These are phyloP conservation scores for Lycocorax pyrrhopterus DNA, from an alignment of 2,113 vertebrate species.

Conservation along the genomic window DNA sequence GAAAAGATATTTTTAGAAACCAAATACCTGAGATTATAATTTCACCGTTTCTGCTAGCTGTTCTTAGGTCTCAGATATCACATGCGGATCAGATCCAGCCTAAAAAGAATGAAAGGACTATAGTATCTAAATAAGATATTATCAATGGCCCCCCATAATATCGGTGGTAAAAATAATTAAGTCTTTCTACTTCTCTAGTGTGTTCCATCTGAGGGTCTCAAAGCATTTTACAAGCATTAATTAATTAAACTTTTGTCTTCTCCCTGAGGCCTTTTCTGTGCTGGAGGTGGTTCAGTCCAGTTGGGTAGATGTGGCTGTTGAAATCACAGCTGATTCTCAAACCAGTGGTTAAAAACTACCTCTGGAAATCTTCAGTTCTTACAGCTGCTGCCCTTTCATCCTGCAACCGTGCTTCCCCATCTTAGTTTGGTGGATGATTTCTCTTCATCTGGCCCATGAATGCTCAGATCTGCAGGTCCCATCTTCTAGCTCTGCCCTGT, in stretches of 20 bases:
- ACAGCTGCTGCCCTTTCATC: neutral
- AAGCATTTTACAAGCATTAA: conserved; percentile 50
- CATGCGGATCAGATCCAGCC: neutral
- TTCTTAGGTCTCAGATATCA: neutral
- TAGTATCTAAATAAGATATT: neutral
- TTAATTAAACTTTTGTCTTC: conserved; percentile 49
- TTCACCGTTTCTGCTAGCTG: neutral
- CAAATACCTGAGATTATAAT: neutral
- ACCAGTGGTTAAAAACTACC: neutral
- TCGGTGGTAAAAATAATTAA: conserved; percentile 53
- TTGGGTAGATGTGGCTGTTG: conserved; percentile 8
- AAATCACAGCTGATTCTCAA: conserved; percentile 37
- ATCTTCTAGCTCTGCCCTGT: neutral
- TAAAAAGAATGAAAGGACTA: neutral
- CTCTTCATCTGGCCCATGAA: neutral
- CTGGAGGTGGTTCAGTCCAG: conserved; percentile 52
- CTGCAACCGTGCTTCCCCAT: neutral
- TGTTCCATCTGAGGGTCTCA: conserved; percentile 55
- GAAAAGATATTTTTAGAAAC: neutral
- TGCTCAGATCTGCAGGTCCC: neutral
- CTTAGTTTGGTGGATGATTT: neutral
- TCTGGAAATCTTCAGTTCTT: neutral
- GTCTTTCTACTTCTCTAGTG: conserved; percentile 22
- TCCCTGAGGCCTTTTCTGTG: conserved; percentile 30
- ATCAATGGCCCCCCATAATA: neutral